Base-by-base conservation (phyloP, 2,888 invertebrate species). In the Ptilodon capucinus region DNA sequence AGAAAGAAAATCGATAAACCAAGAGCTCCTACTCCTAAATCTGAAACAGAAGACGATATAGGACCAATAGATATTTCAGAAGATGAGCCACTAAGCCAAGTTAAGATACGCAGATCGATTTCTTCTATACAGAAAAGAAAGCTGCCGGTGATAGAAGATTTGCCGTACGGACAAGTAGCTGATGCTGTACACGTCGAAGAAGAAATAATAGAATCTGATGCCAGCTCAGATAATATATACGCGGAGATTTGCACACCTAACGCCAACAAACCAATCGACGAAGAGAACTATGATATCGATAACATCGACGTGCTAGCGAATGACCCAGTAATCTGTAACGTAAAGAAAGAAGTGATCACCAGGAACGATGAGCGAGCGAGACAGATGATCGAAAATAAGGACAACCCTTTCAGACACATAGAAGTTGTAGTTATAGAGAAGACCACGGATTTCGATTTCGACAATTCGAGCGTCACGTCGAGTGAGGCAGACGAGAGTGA, bases 101-200 rank as follows among this genome's bases (percentile, higher is more conserved):
- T 91, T 7, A 92, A 91, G 77, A 82, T 92, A 14, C 86, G 92
- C 44, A 81, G 92, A 60, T 91, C 92, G 1, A 89, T 92, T 66
- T 89, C 92, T 9, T 91, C 91, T 39, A 91, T 92, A 60, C 92
- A 92, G 57, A 92, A 91, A 69, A 76, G 92, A 34, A 91, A 91
- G 56, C 73, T 92, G 18, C 91, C 92, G 5, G 91, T 92, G 4
- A 92, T 92, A 42, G 94, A 94, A 76, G 94, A 94, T 73, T 76
- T 94, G 23, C 94, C 94, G 2, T 95, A 95, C 57, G 94, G 94
- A 8, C 93, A 94, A 81, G 94, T 94, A 4, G 93, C 94, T 6
- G 94, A 95, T 57, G 94, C 94, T 8, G 91, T 94, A 5, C 74
- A 82, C 40, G 67, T 82, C 4, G 87, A 86, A 62, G 85, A 86